Base-by-base conservation (phyloP, 2,888 invertebrate species). In the Phasia obesa region DNA sequence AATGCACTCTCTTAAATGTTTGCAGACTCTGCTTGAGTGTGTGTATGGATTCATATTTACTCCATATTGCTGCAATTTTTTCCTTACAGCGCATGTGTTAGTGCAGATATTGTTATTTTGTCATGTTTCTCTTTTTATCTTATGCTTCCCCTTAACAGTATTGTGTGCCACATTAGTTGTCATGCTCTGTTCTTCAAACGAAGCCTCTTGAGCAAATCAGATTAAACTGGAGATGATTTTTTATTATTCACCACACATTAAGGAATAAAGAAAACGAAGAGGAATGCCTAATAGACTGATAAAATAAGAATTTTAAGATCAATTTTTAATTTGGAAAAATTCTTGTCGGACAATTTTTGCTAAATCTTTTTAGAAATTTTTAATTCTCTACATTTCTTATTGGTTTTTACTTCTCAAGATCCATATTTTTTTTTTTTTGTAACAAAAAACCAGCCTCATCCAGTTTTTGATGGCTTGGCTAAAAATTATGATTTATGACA, bases 1-100 rank as follows among this genome's bases (percentile, higher is more conserved):
- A 47, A 57, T 47, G 44, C 62, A 60, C 19, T 55, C 25, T 47
- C 35, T 55, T 47, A 23, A 19, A 3, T 1, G 4, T 47, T 4
- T 70, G 70, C 77, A 77, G 77, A 77, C 13, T 25, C 70, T 77
- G 70, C 42, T 38, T n/a, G 75, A 75, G 57, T 49, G 47, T 49
- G 47, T 75, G 75, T 27, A 59, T 38, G 15, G 1, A 25, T 65
- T 27, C 15, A 17, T 23, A 19, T 62, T 9, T 25, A 77, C 77
- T 70, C 77, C 77, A 77, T 77, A 15, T 64, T 77, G 53, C 60
- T 69, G 62, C 47, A 64, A 55, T 53, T 49, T 25, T 42, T 51
- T 23, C 38, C 13, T 9, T 7, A 57, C 19, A 49, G 78, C 78
- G 78, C 78, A 70, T 79, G 79, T 71, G 44, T 65, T 25, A 9